Percentiles rank a stretch among this genome's conserved stretches.
Conservation (phyloP, 2,888 invertebrate genomes). For the Tyria jacobaeae region DNA sequence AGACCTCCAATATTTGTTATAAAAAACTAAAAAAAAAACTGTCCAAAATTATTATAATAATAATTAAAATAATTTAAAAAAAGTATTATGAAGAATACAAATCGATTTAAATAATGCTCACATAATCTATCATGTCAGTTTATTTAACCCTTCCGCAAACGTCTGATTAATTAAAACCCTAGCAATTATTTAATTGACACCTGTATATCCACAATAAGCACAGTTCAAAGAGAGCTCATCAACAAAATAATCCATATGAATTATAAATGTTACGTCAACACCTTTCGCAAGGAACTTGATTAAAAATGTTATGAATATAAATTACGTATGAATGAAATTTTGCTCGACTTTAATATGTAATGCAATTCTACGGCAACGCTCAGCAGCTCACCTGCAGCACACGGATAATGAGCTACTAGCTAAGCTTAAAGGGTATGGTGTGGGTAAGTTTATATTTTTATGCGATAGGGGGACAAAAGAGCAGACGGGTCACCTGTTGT, state of each 20-base stretch:
- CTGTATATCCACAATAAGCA: neutral
- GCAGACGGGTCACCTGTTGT: too few relatives aligned
- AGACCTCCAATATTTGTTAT: too few relatives aligned
- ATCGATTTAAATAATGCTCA: too few relatives aligned
- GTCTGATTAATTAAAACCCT: too few relatives aligned
- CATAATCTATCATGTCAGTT: too few relatives aligned
- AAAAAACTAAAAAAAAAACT: too few relatives aligned
- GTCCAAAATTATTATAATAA: too few relatives aligned
- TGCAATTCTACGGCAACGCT: conserved; percentile 5
- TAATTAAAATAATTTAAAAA: too few relatives aligned
- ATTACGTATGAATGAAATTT: conserved; percentile 19
- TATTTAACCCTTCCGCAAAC: too few relatives aligned
- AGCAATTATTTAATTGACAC: neutral
- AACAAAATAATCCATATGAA: neutral
- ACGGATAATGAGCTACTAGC: neutral
- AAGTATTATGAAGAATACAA: too few relatives aligned
- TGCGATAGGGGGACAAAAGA: too few relatives aligned
- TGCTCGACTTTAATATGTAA: conserved; percentile 13
- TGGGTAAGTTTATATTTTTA: neutral
- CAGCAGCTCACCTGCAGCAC: neutral
- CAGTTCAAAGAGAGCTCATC: neutral
- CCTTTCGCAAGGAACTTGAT: conserved; percentile 9
- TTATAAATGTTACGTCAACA: conserved; percentile 6
- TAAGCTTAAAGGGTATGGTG: neutral
- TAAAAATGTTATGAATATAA: conserved; percentile 18